Evolutionary conservation across 2,888 invertebrate species (phyloP), one percentile per base, ranked within the genome.

Genomic region (Timandra comae): DNA sequence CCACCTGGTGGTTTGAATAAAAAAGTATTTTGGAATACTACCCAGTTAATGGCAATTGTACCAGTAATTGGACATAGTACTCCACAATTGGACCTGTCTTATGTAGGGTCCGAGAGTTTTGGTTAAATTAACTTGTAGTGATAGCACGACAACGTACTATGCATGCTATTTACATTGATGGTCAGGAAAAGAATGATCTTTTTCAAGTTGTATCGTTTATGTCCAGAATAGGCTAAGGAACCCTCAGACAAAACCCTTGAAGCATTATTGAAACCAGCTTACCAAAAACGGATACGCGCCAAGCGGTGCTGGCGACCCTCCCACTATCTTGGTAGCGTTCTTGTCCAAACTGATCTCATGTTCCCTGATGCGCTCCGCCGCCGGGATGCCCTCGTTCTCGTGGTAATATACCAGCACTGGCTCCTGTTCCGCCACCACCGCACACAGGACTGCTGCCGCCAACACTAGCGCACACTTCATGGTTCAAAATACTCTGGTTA

Each of bases 221-320:
- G n/a, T n/a, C n/a, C n/a, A n/a, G n/a, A n/a, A n/a, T n/a, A n/a
- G n/a, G n/a, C n/a, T n/a, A n/a, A n/a, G n/a, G n/a, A n/a, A n/a
- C n/a, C n/a, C n/a, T n/a, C n/a, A n/a, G n/a, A n/a, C n/a, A n/a
- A n/a, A n/a, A n/a, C n/a, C n/a, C n/a, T n/a, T n/a, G n/a, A n/a
- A n/a, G n/a, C n/a, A n/a, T n/a, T n/a, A n/a, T n/a, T 16, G 3
- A 16, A 16, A 22, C 8, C 16, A 27, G 41, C 52, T 45, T 20
- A 61, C 60, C 32, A 58, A 23, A 24, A 52, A 55, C 0, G 62
- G 60, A 22, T 53, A 49, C 2, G 39, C 36, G n/a, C 62, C 61
- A 3, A 57, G 43, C 10, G 13, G 27, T 0, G 54, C 49, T 3
- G 48, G 29, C 2, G 48, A 37, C 3, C 63, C 56, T 1, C 63